Base-by-base conservation (phyloP, 1,140 invertebrate species). In the Heliconius melpomene region DNA sequence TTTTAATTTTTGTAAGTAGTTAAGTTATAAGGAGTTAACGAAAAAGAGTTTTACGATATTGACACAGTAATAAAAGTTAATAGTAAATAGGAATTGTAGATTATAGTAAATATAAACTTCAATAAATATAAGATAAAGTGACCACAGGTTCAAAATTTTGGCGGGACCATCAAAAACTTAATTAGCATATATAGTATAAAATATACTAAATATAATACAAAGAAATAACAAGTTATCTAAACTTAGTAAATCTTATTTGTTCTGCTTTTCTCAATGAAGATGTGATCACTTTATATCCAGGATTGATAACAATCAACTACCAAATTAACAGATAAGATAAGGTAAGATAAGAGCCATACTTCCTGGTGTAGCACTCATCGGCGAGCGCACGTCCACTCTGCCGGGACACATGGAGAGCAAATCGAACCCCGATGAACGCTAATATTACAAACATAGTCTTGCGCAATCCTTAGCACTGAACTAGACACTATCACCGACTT, bases 331-430 rank as follows among this genome's bases (percentile, higher is more conserved):
- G 32, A 36, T 36, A 36, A 36, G 32, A 36, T 36, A 36, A 32
- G 5, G 6, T 40, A 26, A 29, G 23, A 32, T 73, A 72, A 84
- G 76, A 81, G 77, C 71, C 7, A 81, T 82, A 94, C 93, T 94
- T 94, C 87, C 93, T 88, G 29, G 92, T 93, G 82, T 94, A 94
- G 81, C 93, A 94, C 87, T 94, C 93, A 77, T 94, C 87, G 11
- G 93, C 93, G 78, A 93, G 87, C 20, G 90, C 89, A 8, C 91
- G 81, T 0, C 86, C 89, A 78, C 89, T 93, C 82, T 94, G 93
- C 83, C 91, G 76, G 46, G 93, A 94, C 89, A 94, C 90, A 91
- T 94, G 89, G 40, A 94, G 86, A n/a, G 90, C 91, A 80, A 93
- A 94, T 54, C 93, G 83, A 18, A 94, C 93, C 60, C 92, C 93